phyloP scores from a whole-genome alignment of 2,888 invertebrate species.

The Dicranocentrus wangi region DNA sequence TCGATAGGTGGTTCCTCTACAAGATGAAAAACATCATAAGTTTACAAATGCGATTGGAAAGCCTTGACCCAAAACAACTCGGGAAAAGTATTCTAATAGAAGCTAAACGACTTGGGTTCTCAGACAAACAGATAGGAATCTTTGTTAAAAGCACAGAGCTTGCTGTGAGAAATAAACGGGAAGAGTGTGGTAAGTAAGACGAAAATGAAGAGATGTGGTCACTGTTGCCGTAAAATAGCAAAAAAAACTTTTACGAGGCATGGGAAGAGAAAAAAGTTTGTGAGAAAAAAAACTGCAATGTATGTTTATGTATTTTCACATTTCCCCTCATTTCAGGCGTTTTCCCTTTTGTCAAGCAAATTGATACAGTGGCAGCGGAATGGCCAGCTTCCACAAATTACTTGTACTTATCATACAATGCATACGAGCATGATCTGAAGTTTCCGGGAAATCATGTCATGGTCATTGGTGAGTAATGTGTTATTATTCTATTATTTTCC shows the following conservation, averaged over 20 bases:
- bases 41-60: conserved; percentile 82
- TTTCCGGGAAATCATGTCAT: conserved; percentile 87
- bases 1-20: conserved; percentile 96
- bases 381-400: conserved; percentile 99
- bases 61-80: conserved; percentile 80
- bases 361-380: conserved; percentile 99
- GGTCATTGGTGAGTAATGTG: conserved; percentile 88
- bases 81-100: conserved; percentile 80
- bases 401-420: conserved; percentile 98
- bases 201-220: not conserved
- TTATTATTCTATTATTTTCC: too few relatives aligned
- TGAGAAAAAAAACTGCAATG: too few relatives aligned
- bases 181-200: conserved; percentile 77
- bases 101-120: conserved; percentile 96
- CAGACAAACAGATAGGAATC: conserved; percentile 95
- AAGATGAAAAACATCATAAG: conserved; percentile 94
- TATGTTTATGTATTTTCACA: conserved; percentile 2
- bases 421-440: conserved; percentile 83
- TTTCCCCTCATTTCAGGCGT: conserved; percentile 78
- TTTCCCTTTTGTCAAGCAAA: conserved; percentile 93
- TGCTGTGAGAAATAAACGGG: conserved; percentile 84
- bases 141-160: conserved; percentile 91
- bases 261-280: too few relatives aligned
- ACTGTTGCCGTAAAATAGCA: not conserved
- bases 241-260: not conserved